These are phyloP conservation scores for Hydrochoerus hydrochaeris DNA, from an alignment of 2,113 vertebrate species.

Conservation along the genomic window DNA sequence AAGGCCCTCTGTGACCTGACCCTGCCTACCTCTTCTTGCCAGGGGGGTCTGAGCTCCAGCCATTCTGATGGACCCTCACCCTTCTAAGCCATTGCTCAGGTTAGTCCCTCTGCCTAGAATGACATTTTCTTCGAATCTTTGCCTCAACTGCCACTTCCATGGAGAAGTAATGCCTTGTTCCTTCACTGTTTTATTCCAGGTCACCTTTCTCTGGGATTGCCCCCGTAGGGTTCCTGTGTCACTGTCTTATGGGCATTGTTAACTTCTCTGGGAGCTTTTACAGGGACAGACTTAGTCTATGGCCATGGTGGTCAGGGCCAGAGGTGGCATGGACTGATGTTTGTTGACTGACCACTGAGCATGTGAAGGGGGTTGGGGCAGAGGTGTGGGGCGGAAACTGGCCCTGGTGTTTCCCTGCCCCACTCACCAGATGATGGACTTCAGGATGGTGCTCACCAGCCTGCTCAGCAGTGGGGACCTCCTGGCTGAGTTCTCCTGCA, in stretches of 20 bases:
- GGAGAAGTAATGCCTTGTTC: not conserved
- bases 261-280: not conserved
- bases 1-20: not conserved
- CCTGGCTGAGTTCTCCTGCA: fast-evolving
- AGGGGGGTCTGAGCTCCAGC: not conserved
- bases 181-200: not conserved
- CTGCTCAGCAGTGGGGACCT: not conserved
- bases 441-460: not conserved
- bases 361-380: not conserved
- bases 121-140: constrained; percentile 11
- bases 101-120: not conserved
- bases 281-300: not conserved
- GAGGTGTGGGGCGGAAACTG: not conserved
- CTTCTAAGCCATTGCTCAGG: not conserved
- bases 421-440: constrained; percentile 57
- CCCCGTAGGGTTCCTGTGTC: not conserved
- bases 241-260: not conserved
- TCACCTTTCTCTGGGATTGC: not conserved
- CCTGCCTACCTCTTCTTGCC: not conserved
- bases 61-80: not conserved
- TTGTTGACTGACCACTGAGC: not conserved
- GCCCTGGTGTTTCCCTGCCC: no score
- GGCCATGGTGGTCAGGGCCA: not conserved
- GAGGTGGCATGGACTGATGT: not conserved
- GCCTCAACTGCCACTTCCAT: not conserved